Evolutionary conservation across 2,888 invertebrate species (phyloP).

Genomic region (Elmis aenea): DNA sequence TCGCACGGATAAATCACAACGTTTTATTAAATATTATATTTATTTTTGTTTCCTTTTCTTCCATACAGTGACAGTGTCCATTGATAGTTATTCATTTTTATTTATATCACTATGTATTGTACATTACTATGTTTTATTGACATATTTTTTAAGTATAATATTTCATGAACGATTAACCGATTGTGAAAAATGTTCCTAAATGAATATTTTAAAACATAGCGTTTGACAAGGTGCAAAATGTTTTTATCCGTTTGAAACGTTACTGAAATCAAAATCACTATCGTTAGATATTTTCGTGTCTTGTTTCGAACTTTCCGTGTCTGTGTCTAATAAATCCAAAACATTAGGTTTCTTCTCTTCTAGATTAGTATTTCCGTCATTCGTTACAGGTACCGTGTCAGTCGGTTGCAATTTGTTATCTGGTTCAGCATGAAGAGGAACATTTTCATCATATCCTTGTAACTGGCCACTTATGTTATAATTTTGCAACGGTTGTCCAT

Average conservation of each 20-base stretch:
- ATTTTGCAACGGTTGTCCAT: conserved; percentile 13
- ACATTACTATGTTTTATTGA: too few relatives aligned
- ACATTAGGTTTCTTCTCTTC: conserved; percentile 35
- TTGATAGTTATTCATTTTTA: too few relatives aligned
- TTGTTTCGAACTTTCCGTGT: conserved; percentile 41
- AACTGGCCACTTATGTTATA: conserved; percentile 4
- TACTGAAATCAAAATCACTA: conserved; percentile 45
- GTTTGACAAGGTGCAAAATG: background rate
- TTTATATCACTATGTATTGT: too few relatives aligned
- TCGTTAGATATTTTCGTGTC: conserved; percentile 41
- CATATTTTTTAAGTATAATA: too few relatives aligned
- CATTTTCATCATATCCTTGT: conserved; percentile 1
- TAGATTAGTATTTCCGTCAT: conserved; percentile 12
- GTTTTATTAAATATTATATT: too few relatives aligned
- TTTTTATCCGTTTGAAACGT: conserved; percentile 7
- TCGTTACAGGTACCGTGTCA: conserved; percentile 1
- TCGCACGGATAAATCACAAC: too few relatives aligned
- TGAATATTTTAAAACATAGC: background rate
- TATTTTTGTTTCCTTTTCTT: too few relatives aligned
- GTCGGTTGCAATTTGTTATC: background rate
- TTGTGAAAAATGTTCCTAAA: too few relatives aligned
- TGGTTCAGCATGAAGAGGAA: conserved; percentile 2
- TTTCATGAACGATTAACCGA: too few relatives aligned
- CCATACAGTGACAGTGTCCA: too few relatives aligned
- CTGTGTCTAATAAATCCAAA: conserved; percentile 43